A percentile compares a stretch with the other conserved stretches of the same genome.
These are phyloP conservation scores for Schizaphis graminum DNA, from an alignment of 2,888 invertebrate species.

Conservation along the genomic window DNA sequence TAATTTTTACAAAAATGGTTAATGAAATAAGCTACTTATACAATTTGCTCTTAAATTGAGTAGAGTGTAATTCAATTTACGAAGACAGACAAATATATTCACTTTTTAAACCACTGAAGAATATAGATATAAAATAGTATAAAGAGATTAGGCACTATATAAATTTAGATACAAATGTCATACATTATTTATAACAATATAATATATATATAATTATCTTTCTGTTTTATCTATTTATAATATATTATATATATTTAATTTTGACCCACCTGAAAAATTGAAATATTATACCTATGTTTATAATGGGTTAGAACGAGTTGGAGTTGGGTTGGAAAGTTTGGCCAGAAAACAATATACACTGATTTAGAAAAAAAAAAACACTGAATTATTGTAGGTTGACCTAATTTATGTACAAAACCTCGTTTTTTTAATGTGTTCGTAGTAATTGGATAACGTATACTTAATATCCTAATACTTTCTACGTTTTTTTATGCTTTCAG, in stretches of 20 bases:
- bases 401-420: background rate
- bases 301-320: background rate
- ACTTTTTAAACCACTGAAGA: background rate
- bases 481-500: background rate
- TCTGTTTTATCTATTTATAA: background rate
- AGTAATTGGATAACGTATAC: constrained; percentile 37
- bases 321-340: background rate
- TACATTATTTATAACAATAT: background rate
- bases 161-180: background rate
- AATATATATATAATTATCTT: background rate
- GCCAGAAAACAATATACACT: background rate
- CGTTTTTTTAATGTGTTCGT: constrained; percentile 6
- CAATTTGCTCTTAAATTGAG: background rate
- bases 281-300: background rate
- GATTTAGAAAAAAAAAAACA: background rate
- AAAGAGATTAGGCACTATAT: background rate
- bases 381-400: background rate
- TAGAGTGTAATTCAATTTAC: background rate
- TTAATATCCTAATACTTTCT: constrained; percentile 12
- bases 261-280: background rate
- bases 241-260: background rate
- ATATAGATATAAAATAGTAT: background rate
- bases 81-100: background rate
- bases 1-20: background rate
- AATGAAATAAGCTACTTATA: background rate